Base-by-base conservation (phyloP, 2,113 vertebrate genomes). In the Acinonyx jubatus region DNA sequence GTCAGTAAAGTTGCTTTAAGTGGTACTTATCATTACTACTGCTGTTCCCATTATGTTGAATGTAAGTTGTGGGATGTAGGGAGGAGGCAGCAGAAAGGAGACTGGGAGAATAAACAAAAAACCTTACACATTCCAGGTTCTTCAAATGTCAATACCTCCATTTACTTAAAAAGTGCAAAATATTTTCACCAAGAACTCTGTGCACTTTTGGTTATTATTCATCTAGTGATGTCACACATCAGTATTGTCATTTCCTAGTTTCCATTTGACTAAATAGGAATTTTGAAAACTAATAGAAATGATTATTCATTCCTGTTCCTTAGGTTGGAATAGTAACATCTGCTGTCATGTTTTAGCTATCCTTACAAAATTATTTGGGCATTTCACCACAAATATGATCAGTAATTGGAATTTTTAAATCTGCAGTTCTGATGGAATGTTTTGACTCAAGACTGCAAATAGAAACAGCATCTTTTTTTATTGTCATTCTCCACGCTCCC, bases 221-320 rank as follows among this genome's bases (percentile, higher is more conserved):
- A 23, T 69, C 61, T 36, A 29, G 33, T 61, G 78, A 78, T 1
- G 9, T 69, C 36, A 71, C 15, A 92, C 23, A 38, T 29, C 66
- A 52, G 16, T 73, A 82, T 89, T 92, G 15, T 36, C 31, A 81
- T 97, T 94, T 19, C 14, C 19, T 82, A 15, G 63, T 92, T 94
- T 81, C 31, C 38, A 50, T 81, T 91, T 94, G 41, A 74, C 36
- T 84, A 74, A 96, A 80, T 52, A 48, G 19, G 29, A 92, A 86
- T 83, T 89, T 91, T 81, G 88, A 96, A 94, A 82, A 91, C 19
- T 55, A 94, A 89, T 27, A 89, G 66, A 74, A 92, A 95, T 38
- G 13, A 81, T 73, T 91, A 33, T 41, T 89, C 33, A 57, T 76
- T 89, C 9, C 93, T 93, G 23, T 74, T 95, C 23, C 41, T 79